Conservation (phyloP, 2,113 vertebrate genomes). For the Actenoides lindsayi region DNA sequence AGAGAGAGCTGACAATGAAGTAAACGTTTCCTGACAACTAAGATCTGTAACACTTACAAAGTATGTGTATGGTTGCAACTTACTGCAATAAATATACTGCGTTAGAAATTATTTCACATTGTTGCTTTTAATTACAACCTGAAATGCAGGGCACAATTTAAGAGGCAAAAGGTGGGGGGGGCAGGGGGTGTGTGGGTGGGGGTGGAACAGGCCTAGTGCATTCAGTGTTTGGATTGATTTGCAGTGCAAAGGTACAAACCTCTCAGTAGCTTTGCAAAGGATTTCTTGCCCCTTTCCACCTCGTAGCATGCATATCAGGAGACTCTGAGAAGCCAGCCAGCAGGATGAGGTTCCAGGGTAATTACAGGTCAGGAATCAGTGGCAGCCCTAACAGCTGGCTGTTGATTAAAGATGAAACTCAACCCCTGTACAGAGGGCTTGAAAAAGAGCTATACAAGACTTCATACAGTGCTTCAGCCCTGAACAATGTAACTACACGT, state of each 20-base stretch:
- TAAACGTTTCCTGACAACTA: conserved; percentile 41
- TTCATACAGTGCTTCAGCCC: background rate
- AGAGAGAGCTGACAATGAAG: conserved; percentile 22
- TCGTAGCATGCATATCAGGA: background rate
- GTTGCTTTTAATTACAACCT: background rate
- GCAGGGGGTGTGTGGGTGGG: background rate
- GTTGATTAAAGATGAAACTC: conserved; percentile 3
- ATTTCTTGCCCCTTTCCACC: background rate
- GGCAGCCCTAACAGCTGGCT: conserved; percentile 5
- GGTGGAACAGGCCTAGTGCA: background rate
- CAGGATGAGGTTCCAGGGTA: conserved; percentile 7
- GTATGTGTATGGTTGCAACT: background rate
- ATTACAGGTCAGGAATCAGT: conserved; percentile 18
- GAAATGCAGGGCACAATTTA: background rate
- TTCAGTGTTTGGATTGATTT: background rate
- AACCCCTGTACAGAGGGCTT: background rate
- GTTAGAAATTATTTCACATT: background rate
- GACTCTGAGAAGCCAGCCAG: background rate
- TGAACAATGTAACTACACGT: background rate
- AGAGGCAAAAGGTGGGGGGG: background rate
- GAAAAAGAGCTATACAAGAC: background rate
- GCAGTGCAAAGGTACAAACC: background rate
- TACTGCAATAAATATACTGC: background rate
- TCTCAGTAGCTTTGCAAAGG: background rate
- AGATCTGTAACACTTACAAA: conserved; percentile 35